Base-by-base conservation (phyloP, 92 coral and sea anemone species). In the Meandrina meandrites region DNA sequence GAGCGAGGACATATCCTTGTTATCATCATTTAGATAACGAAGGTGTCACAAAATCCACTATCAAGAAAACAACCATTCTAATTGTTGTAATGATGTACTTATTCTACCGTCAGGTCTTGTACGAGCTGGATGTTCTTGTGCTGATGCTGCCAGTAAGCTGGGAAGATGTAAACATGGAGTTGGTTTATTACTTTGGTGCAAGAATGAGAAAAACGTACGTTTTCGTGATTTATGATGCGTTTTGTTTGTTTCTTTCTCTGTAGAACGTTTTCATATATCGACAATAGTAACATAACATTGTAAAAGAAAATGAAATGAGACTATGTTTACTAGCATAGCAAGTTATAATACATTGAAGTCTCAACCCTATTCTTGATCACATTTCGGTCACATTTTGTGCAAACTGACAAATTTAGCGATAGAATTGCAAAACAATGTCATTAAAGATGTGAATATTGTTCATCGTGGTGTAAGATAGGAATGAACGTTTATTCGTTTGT, bases 101-200 rank as follows among this genome's bases (percentile, higher is more conserved):
- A 32, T 45, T 64, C n/a, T 73, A 47, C 35, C 16, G 47, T 34
- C 76, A 93, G 96, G 93, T 72, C 58, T 93, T 82, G 83, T 42
- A 31, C 60, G 80, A 76, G 92, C 91, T 19, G 72, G 66, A 1
- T 91, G 96, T 64, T 83, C 93, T 32, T 93, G 96, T 62, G 91
- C 89, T 79, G 96, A 93, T 86, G 86, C 85, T 17, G 96, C 91
- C 4, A 86, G 96, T 82, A 76, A 91, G 86, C 81, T 76, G 15
- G 96, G 96, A 32, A 86, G 88, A 81, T 93, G 96, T 91, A 93
- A 93, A 84, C 96, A 93, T 71, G 91, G 80, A 79, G 88, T 93
- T 56, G 96, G 88, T 27, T 84, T 93, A 81, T 54, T 79, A 80
- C 62, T 82, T 56, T 53, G 80, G 86, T 79, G 90, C 79, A 81